A percentile compares a stretch with the other conserved stretches of the same genome.
These are phyloP conservation scores for Glareola pratincola DNA, from an alignment of 2,113 vertebrate genomes.

Conservation along the genomic window DNA sequence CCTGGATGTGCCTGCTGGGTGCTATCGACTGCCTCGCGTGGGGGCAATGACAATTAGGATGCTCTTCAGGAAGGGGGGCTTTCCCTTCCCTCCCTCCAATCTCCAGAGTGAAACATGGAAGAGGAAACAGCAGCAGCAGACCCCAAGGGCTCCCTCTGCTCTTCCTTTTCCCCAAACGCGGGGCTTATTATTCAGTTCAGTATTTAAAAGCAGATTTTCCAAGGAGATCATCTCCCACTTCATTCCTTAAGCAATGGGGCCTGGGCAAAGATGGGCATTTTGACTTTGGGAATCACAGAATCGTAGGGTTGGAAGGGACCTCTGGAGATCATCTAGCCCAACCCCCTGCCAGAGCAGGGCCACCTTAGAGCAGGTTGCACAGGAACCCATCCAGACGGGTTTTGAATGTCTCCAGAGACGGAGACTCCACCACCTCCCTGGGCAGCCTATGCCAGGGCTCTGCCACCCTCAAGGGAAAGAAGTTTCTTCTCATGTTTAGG, in stretches of 20 bases:
- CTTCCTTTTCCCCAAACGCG: not conserved
- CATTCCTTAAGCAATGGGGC: not conserved
- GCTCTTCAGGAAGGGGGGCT: constrained; percentile 29
- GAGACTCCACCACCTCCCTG: too few species aligned
- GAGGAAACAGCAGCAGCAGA: not conserved
- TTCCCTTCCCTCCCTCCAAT: not conserved
- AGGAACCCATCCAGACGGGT: too few species aligned
- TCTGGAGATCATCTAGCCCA: too few species aligned
- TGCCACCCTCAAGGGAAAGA: too few species aligned
- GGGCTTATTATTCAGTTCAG: accelerated
- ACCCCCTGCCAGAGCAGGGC: too few species aligned
- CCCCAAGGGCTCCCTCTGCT: not conserved
- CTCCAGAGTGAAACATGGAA: not conserved
- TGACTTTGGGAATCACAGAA: accelerated
- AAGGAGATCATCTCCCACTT: not conserved
- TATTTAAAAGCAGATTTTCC: not conserved
- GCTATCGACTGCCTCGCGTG: constrained; percentile 83
- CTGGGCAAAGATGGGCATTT: not conserved
- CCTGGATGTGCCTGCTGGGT: constrained; percentile 70
- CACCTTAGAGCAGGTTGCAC: too few species aligned
- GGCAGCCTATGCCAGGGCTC: too few species aligned
- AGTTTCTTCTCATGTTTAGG: too few species aligned
- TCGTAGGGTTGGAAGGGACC: too few species aligned
- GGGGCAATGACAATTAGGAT: constrained; percentile 85
- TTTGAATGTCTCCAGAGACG: too few species aligned